Percentiles rank a stretch among this genome's conserved stretches.
These are phyloP conservation scores for Tragopan temminckii DNA, from an alignment of 2,797 vertebrate genomes.

Conservation along the genomic window DNA sequence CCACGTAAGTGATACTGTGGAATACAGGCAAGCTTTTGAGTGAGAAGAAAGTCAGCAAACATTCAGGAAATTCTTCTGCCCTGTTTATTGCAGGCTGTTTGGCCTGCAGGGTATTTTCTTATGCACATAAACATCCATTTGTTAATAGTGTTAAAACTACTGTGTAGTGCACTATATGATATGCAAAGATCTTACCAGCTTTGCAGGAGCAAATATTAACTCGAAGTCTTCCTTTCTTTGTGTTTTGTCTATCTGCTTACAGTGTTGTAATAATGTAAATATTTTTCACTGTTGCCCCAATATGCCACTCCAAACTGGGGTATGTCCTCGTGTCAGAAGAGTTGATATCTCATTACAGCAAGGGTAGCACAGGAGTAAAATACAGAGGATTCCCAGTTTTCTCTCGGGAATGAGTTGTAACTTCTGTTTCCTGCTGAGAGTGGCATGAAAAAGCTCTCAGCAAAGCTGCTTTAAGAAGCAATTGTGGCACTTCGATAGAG, in stretches of 20 bases:
- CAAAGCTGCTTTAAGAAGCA: background rate
- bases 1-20: fast-evolving
- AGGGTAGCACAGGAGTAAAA: background rate
- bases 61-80: background rate
- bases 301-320: background rate
- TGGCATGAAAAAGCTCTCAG: background rate
- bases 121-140: background rate
- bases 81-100: background rate
- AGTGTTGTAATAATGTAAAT: background rate
- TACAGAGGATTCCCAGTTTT: background rate
- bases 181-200: background rate
- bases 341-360: background rate
- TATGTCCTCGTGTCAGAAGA: background rate
- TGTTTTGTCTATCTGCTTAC: background rate
- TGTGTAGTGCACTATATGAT: background rate
- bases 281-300: background rate
- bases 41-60: background rate
- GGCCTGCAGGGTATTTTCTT: background rate
- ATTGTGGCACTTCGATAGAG: background rate
- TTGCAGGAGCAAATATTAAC: background rate
- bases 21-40: background rate
- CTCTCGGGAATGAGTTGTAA: background rate
- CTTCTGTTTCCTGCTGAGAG: background rate
- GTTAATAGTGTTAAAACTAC: background rate
- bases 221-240: background rate